These are phyloP conservation scores for Parthenolecanium corni DNA, from an alignment of 2,888 invertebrate species.

Conservation along the genomic window DNA sequence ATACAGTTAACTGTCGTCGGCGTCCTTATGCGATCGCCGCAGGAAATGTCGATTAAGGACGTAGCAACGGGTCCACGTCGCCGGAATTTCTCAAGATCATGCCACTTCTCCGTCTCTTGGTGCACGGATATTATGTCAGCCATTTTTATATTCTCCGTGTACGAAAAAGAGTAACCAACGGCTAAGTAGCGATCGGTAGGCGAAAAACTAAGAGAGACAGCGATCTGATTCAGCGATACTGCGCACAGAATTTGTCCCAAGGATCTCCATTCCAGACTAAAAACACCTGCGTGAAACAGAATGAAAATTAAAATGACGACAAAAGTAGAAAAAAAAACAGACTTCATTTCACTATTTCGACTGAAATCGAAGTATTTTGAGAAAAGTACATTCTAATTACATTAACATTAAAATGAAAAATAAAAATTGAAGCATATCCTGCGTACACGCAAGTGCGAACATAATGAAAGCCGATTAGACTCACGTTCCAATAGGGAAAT, in stretches of 20 bases:
- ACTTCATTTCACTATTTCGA: no score
- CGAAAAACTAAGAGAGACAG: conserved; percentile 74
- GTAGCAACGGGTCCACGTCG: conserved; percentile 21
- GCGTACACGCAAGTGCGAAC: no score
- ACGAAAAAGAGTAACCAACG: conserved; percentile 62
- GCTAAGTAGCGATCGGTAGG: conserved; percentile 66
- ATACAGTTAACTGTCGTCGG: conserved; percentile 71
- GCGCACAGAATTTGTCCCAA: conserved; percentile 67
- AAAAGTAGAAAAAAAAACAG: no score
- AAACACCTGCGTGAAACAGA: conserved; percentile 57
- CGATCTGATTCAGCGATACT: conserved; percentile 63
- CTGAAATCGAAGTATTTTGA: no score
- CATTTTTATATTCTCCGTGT: conserved; percentile 38
- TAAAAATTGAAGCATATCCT: no score
- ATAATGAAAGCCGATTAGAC: no score
- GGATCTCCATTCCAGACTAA: conserved; percentile 62
- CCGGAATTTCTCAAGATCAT: background rate
- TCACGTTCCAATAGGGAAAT: no score
- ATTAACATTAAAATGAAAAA: background rate
- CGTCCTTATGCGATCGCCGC: conserved; percentile 35
- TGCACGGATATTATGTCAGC: conserved; percentile 34
- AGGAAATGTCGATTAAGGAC: conserved; percentile 16
- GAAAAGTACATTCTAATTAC: no score
- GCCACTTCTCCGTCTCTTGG: conserved; percentile 29
- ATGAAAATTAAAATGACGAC: no score